Evolutionary conservation across 2,888 invertebrate species (phyloP).

Genomic region (Tetragnatha montana): DNA sequence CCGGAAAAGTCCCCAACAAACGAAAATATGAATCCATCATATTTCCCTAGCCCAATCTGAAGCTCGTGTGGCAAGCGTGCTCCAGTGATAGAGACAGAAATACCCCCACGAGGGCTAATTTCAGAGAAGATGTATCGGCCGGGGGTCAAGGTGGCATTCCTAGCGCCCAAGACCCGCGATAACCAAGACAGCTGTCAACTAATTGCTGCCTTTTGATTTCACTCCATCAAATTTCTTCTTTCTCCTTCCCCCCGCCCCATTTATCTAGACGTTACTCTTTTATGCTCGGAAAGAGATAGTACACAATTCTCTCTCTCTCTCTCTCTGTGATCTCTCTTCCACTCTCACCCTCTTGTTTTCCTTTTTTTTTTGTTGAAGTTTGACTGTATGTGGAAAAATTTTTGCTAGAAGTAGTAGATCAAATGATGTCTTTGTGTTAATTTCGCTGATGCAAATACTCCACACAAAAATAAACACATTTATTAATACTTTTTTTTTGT

Average conservation of each 20-base stretch:
- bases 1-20: too few relatives aligned
- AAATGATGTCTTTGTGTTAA: too few relatives aligned
- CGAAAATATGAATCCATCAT: too few relatives aligned
- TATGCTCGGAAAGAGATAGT: conserved; percentile 29
- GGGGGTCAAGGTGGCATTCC: conserved; percentile 65
- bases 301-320: conserved; percentile 33
- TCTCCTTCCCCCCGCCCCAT: conserved; percentile 14
- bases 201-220: conserved; percentile 55
- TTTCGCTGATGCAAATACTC: too few relatives aligned
- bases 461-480: too few relatives aligned
- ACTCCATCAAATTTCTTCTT: conserved; percentile 26
- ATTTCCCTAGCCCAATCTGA: too few relatives aligned
- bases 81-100: conserved; percentile 36
- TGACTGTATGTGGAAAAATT: too few relatives aligned
- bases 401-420: too few relatives aligned
- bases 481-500: too few relatives aligned
- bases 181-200: conserved; percentile 67
- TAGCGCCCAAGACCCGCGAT: conserved; percentile 18
- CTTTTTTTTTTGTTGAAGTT: too few relatives aligned
- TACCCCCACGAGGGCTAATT: conserved; percentile 48
- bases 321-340: too few relatives aligned
- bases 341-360: too few relatives aligned
- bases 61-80: not conserved
- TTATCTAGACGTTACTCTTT: conserved; percentile 17
- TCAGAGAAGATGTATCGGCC: conserved; percentile 56